phyloP scores from a whole-genome alignment of 2,888 invertebrate species.

The Dioctria linearis region DNA sequence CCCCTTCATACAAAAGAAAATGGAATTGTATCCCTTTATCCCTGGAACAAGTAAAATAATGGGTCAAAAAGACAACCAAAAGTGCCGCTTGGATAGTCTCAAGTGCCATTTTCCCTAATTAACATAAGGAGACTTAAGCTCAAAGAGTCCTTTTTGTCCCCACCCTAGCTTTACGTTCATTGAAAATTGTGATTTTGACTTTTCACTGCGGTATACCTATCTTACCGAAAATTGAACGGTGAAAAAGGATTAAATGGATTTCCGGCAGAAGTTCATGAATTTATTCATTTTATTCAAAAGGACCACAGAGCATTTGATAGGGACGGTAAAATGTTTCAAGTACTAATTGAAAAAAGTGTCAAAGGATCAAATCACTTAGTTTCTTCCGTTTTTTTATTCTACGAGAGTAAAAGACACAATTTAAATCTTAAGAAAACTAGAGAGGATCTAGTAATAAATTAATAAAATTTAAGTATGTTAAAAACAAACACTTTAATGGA shows the following conservation, averaged over 20 bases:
- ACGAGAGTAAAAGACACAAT: too few relatives aligned
- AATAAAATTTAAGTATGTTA: too few relatives aligned
- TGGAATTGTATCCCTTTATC: constrained; percentile 23
- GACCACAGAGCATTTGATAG: background rate
- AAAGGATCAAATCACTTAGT: background rate
- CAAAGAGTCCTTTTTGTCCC: constrained; percentile 6
- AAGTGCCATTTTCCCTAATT: constrained; percentile 37
- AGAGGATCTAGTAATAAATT: too few relatives aligned
- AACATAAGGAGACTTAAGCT: constrained; percentile 43
- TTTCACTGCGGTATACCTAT: background rate
- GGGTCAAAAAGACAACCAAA: constrained; percentile 18
- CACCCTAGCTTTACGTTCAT: constrained; percentile 11
- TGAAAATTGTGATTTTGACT: constrained; percentile 22
- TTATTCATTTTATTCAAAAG: constrained; percentile 21
- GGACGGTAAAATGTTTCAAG: background rate
- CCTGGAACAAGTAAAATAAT: constrained; percentile 20
- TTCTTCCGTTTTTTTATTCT: background rate
- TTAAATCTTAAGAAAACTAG: too few relatives aligned
- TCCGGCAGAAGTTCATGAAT: constrained; percentile 16
- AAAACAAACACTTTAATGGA: too few relatives aligned
- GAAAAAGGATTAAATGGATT: constrained; percentile 21
- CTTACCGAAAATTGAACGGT: constrained; percentile 4
- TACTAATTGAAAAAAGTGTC: constrained; percentile 9
- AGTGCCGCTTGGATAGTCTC: constrained; percentile 30
- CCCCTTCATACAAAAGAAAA: background rate